phyloP scores from a whole-genome alignment of 2,888 invertebrate species.

The Epsilonema sp. region DNA sequence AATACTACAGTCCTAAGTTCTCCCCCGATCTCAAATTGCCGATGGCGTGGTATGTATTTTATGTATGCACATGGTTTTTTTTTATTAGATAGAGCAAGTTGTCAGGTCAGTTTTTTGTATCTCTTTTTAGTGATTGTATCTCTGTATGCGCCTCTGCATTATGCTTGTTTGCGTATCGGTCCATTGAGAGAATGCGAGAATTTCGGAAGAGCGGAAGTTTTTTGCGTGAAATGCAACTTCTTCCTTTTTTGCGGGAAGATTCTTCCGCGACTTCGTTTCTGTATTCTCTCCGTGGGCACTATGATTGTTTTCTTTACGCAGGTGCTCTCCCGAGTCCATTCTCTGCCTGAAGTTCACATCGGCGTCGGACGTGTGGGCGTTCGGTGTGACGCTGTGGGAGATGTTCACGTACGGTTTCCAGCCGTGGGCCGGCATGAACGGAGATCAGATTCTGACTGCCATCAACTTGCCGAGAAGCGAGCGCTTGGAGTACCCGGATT shows the following conservation, averaged over 20 bases:
- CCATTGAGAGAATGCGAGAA: no score
- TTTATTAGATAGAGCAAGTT: neutral
- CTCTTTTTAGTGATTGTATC: neutral
- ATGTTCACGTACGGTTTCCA: slow-evolving; percentile 97
- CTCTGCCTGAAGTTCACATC: slow-evolving; percentile 85
- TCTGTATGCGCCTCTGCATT: no score
- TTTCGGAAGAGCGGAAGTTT: no score
- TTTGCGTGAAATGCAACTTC: no score
- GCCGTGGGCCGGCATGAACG: slow-evolving; percentile 86
- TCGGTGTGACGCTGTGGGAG: slow-evolving; percentile 94
- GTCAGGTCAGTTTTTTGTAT: neutral
- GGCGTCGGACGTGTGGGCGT: slow-evolving; percentile 94
- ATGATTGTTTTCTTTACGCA: no score
- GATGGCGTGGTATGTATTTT: slow-evolving; percentile 64
- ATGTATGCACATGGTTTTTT: no score
- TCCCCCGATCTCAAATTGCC: slow-evolving; percentile 88
- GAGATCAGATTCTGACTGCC: slow-evolving; percentile 67
- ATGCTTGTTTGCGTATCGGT: no score
- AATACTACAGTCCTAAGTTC: slow-evolving; percentile 95
- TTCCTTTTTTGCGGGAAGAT: no score
- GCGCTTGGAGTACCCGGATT: slow-evolving; percentile 74
- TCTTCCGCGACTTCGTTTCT: no score
- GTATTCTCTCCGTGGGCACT: no score
- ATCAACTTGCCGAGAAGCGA: slow-evolving; percentile 58
- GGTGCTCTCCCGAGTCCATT: slow-evolving; percentile 94